Conservation (phyloP, 2,797 vertebrate genomes). For the Vireo griseus region DNA sequence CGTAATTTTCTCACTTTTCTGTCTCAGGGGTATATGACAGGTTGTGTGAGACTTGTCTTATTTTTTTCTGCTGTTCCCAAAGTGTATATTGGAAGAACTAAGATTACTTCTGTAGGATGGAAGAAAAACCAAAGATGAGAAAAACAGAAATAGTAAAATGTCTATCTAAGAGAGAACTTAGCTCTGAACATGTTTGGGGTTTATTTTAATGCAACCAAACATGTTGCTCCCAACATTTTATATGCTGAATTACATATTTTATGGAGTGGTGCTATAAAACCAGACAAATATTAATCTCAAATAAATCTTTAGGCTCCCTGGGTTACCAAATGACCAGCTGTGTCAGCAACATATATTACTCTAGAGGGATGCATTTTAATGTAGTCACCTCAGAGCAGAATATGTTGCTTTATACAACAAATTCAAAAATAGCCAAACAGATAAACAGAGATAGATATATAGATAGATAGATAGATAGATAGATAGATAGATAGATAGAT, state of each 20-base stretch:
- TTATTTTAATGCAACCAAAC: background rate
- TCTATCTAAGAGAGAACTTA: background rate
- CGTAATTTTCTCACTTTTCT: background rate
- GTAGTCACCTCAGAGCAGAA: background rate
- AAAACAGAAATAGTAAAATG: background rate
- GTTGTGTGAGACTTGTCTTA: background rate
- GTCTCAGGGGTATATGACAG: background rate
- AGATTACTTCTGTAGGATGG: background rate
- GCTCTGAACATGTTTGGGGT: background rate
- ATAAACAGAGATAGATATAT: background rate
- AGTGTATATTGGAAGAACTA: background rate
- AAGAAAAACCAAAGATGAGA: background rate
- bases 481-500: background rate
- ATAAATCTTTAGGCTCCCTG: background rate
- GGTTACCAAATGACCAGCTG: constrained; percentile 16
- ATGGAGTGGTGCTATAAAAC: background rate
- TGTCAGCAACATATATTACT: background rate
- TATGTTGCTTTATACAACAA: background rate
- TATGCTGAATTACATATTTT: background rate
- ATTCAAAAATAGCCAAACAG: background rate
- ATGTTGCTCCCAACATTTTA: background rate
- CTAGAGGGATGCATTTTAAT: constrained; percentile 5
- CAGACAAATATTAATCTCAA: constrained; percentile 20
- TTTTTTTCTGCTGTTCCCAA: background rate
- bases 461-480: background rate